Base-by-base conservation (phyloP, 1,140 invertebrate species). In the Philaenus spumarius region DNA sequence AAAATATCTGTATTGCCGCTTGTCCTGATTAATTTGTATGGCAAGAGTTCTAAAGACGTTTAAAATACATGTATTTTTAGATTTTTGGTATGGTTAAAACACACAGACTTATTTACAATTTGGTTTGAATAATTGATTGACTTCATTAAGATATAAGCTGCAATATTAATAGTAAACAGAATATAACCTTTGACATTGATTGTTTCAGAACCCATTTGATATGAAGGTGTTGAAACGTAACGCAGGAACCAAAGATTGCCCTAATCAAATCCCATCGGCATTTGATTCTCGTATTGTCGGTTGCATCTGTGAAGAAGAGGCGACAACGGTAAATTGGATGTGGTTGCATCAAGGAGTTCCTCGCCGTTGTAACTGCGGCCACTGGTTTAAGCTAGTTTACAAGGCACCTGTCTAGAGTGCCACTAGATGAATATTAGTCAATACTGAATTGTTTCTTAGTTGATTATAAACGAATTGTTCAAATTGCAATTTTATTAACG, bases 251-350 rank as follows among this genome's bases (percentile, higher is more conserved):
- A 87, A 88, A 71, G 89, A 89, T 22, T 75, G 82, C 48, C 96
- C 96, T 30, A 97, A 89, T 66, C 69, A 93, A 64, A 85, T 98
- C 65, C 90, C 91, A 60, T 96, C 94, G 46, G 85, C 87, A 62
- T 91, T 89, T 66, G 85, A 93, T 62, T 86, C 87, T 61, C 82
- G 95, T 67, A 80, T 98, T 63, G 82, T 99, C 68, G 96, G 95
- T 53, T 99, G 96, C 75, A 82, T 98, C 71, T 99, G 96, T 75
- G 92, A 97, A 74, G 92, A 95, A 74, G 95, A 98, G 70, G 80
- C 90, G 17, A 84, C 85, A 55, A 77, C 80, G 60, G 82, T 98
- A 62, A 89, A 85, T 68, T 98, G 91, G 89, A 95, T 97, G 86
- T 94, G 92, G 87, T 72, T 98, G 63, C 84, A 96, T 71, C 80